Evolutionary conservation across 2,113 vertebrate species (phyloP), one percentile per base, ranked within the genome.

Genomic region (Misgurnus mizolepis): DNA sequence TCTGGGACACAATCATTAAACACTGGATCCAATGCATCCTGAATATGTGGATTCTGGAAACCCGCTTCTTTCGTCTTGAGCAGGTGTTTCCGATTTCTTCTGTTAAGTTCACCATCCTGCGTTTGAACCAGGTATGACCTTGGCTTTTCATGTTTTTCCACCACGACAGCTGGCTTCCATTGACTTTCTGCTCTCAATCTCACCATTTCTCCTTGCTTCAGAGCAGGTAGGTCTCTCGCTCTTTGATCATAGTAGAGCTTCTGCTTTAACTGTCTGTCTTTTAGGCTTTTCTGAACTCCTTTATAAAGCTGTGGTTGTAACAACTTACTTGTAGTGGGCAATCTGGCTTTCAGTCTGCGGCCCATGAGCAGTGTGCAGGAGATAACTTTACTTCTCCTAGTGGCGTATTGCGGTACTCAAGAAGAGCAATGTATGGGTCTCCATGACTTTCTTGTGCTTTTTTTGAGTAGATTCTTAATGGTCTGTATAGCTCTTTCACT

Each of bases 81-180:
- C 62, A 68, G 17, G 53, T 78, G 76, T 68, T 12, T 47, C 11
- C 2, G 22, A 56, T 68, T 68, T 55, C 61, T 76, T 41, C 74
- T 76, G 43, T 64, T 22, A 4, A 43, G 12, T 12, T 68, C 39
- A 18, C 64, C 65, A 43, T 68, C 34, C 39, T 49, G 49, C 0
- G 64, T 78, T 67, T 68, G 50, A 17, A 78, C 22, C 53, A 78
- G 14, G 6, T 50, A 67, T 22, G 64, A 68, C 45, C 50, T 78
- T 40, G 64, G 50, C 12, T 78, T 34, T 10, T 78, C 64, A 50
- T 78, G 45, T 3, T 45, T 78, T 39, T 62, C 10, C 22, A 49
- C 14, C 18, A 78, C 15, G 4, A 78, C 43, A n/a, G 50, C 65
- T 68, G 34, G 76, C 18, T 78, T 12, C 76, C 76, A 78, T 6